Evolutionary conservation across 2,888 invertebrate species (phyloP).

Genomic region (Crossocerus cetratus): DNA sequence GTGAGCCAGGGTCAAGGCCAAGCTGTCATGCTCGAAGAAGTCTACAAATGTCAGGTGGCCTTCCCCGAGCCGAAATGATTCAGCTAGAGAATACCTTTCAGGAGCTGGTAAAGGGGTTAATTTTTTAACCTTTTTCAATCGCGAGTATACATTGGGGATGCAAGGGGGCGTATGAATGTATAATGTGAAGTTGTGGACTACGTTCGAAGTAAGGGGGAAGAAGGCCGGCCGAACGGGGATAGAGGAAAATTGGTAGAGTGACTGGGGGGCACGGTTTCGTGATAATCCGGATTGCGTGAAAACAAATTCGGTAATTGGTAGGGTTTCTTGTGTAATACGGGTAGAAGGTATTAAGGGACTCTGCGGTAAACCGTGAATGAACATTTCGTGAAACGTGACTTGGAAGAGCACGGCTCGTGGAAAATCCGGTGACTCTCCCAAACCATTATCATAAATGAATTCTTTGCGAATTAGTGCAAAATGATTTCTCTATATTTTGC

Average conservation of each 20-base stretch:
- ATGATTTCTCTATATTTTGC: conserved; percentile 51
- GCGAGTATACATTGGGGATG: conserved; percentile 45
- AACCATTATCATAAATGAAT: conserved; percentile 26
- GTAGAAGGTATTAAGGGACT: conserved; percentile 38
- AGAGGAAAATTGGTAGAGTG: conserved; percentile 34
- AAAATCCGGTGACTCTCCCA: conserved; percentile 43
- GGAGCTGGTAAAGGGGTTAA: conserved; percentile 63
- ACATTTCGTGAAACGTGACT: conserved; percentile 33
- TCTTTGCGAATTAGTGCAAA: conserved; percentile 3
- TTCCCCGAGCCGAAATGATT: conserved; percentile 76
- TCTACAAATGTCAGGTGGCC: conserved; percentile 76
- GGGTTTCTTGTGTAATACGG: conserved; percentile 20
- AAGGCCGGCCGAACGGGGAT: conserved; percentile 1
- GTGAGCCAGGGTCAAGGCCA: conserved; percentile 75
- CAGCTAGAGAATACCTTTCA: conserved; percentile 62
- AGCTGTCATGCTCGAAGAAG: conserved; percentile 75
- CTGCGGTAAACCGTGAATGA: conserved; percentile 50
- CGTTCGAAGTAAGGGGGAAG: conserved; percentile 25
- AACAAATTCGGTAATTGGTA: conserved; percentile 26
- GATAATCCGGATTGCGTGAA: conserved; percentile 34
- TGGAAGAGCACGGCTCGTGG: conserved; percentile 54
- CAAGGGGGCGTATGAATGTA: conserved; percentile 42
- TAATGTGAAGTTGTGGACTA: conserved; percentile 28
- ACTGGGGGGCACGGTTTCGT: conserved; percentile 29
- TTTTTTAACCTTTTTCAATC: conserved; percentile 57